Conservation (phyloP, 2,797 vertebrate genomes). For the Falco novaeseelandiae region DNA sequence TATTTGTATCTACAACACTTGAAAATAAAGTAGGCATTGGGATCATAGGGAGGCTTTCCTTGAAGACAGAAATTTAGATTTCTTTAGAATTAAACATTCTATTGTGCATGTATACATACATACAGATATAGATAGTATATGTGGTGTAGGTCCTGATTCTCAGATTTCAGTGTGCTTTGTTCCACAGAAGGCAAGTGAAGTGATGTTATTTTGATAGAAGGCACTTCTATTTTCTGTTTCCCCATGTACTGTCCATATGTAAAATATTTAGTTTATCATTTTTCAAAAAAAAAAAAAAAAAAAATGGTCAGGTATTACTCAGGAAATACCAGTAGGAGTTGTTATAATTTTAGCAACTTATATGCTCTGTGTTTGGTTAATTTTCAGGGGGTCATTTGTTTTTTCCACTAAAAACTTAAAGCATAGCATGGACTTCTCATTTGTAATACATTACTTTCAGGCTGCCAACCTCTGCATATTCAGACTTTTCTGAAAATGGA, state of each 20-base stretch:
- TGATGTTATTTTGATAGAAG: not conserved
- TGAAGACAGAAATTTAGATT: not conserved
- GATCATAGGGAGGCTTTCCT: not conserved
- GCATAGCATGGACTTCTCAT: not conserved
- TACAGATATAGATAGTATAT: too few relatives aligned
- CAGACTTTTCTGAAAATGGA: not conserved
- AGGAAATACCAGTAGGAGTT: not conserved
- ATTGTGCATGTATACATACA: rapidly evolving
- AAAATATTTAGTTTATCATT: not conserved
- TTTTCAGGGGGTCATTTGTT: not conserved
- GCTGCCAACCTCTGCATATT: not conserved
- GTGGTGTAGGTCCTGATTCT: not conserved
- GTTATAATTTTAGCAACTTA: not conserved
- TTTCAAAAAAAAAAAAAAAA: not conserved
- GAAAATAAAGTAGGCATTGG: not conserved
- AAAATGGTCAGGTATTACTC: not conserved
- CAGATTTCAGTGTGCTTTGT: not conserved
- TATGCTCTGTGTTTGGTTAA: not conserved
- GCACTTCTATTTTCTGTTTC: not conserved
- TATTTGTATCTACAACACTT: not conserved
- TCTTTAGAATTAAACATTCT: not conserved
- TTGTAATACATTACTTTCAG: not conserved
- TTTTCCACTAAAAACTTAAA: not conserved
- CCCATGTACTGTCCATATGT: not conserved
- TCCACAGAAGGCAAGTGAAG: not conserved